Evolutionary conservation across 2,888 invertebrate genomes (phyloP), one percentile per base, ranked within the genome.

Genomic region (Drosophila meridionalis): DNA sequence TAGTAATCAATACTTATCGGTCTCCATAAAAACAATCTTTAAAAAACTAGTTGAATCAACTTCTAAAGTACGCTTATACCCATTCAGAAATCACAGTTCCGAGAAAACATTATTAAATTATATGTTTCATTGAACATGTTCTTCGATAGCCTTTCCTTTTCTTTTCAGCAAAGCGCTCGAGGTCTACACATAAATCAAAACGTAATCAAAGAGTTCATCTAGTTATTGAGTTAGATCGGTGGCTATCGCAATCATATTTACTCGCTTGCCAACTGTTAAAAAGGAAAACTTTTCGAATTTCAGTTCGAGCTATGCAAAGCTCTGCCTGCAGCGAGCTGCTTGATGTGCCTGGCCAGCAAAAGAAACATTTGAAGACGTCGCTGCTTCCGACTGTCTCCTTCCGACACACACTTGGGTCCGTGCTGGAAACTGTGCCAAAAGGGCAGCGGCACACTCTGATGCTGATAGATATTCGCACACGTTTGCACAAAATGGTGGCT

Each of bases 401-500:
- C n/a, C 28, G 12, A n/a, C 47, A 12, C 47, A 12, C 40, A 48
- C 20, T 34, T 6, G 28, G 34, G 8, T 34, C 30, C 26, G 32
- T 45, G 32, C 8, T 50, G 32, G 36, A 73, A 63, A 73, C 62
- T 73, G 28, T 67, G 76, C 59, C 75, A 72, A 62, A 62, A 58
- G 45, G 40, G 40, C 40, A 60, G 43, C 40, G 55, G 55, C 59
- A 56, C 57, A 57, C 58, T 65, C 65, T 47, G 53, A 34, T 40
- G 52, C 66, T 43, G 38, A 32, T 50, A 32, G 62, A 69, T 65
- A 71, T 73, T 66, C 70, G 83, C 81, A 75, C 60, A 87, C 87
- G 89, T 89, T 82, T 66, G 87, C 84, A 84, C 61, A 82, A 84
- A 84, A 74, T 78, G 70, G 14, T 65, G 69, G 59, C 74, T 61